phyloP scores from a whole-genome alignment of 2,888 invertebrate genomes.

The Busseola fusca region DNA sequence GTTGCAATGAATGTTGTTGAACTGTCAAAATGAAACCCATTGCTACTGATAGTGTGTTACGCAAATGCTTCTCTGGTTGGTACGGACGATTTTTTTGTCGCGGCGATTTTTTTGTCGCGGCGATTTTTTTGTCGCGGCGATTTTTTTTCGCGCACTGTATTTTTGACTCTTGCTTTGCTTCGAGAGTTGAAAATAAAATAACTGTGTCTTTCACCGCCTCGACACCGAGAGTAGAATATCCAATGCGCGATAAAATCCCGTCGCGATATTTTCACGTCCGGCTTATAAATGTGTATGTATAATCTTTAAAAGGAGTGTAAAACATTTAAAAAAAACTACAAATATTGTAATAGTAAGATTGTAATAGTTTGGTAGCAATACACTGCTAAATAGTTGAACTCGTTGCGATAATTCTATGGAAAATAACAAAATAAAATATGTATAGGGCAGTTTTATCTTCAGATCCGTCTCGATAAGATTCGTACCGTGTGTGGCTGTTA shows the following conservation, averaged over 20 bases:
- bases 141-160: neutral
- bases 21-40: neutral
- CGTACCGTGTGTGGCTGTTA: neutral
- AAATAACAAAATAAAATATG: neutral
- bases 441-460: neutral
- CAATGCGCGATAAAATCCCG: neutral
- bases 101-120: neutral
- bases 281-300: neutral
- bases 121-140: neutral
- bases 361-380: slow-evolving; percentile 13
- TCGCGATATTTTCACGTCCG: neutral
- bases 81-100: neutral
- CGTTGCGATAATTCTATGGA: slow-evolving; percentile 14
- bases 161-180: too few relatives aligned
- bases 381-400: neutral
- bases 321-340: neutral
- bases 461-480: neutral
- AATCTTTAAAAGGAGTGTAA: slow-evolving; percentile 9
- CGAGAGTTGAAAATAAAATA: too few relatives aligned
- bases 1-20: neutral
- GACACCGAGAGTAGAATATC: too few relatives aligned
- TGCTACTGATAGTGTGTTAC: neutral
- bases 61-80: neutral
- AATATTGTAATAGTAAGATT: slow-evolving; percentile 1
- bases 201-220: too few relatives aligned